Evolutionary conservation across 2,888 invertebrate species (phyloP).

Genomic region (Neoscelio sp.): DNA sequence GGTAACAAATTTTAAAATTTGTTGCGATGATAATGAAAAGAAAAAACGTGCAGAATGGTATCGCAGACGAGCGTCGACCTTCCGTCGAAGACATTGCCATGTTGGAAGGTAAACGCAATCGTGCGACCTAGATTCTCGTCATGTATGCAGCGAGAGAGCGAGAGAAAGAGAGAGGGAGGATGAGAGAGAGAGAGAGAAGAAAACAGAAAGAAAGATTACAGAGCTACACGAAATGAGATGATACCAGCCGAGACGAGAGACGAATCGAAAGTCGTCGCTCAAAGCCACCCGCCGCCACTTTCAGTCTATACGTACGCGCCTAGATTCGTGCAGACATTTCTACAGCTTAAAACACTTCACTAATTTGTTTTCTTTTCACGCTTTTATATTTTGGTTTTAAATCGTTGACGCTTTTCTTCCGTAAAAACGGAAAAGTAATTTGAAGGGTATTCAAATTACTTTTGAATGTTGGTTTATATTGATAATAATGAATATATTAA

Average conservation of each 20-base stretch:
- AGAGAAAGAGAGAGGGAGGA: conserved; percentile 52
- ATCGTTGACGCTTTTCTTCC: no score
- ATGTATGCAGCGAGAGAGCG: conserved; percentile 42
- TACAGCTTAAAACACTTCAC: not conserved
- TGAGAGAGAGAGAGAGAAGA: conserved; percentile 46
- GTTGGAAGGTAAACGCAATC: conserved; percentile 80
- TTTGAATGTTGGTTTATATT: no score
- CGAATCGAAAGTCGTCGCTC: conserved; percentile 53
- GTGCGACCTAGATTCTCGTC: conserved; percentile 80
- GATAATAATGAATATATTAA: no score
- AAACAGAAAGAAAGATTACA: conserved; percentile 52
- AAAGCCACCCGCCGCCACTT: conserved; percentile 40
- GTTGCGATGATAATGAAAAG: conserved; percentile 28
- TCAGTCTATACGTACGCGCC: conserved; percentile 10
- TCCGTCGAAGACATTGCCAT: conserved; percentile 79
- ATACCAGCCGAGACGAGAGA: conserved; percentile 48
- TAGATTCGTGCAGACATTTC: not conserved
- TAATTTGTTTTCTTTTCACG: not conserved
- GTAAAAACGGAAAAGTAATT: no score
- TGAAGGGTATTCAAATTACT: no score
- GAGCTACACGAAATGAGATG: conserved; percentile 64
- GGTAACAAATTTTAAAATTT: no score
- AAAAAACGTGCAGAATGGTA: conserved; percentile 60
- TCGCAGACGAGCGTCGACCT: conserved; percentile 78
- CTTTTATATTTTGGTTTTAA: no score